Conservation (phyloP, 2,797 vertebrate genomes). For the Eutrigla gurnardus region DNA sequence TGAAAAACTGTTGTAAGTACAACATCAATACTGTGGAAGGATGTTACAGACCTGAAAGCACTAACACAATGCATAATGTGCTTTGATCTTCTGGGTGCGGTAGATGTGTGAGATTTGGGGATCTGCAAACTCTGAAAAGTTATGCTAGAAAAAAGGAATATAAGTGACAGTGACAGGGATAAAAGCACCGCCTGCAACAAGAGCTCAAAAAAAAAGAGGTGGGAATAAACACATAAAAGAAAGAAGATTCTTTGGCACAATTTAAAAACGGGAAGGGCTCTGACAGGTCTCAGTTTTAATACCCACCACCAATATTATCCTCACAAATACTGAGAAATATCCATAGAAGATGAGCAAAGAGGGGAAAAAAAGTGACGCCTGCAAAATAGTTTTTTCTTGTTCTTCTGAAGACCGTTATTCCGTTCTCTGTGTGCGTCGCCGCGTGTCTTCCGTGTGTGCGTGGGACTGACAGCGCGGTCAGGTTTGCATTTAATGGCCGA, state of each 20-base stretch:
- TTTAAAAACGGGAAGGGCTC: slow-evolving; percentile 48
- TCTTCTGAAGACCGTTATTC: slow-evolving; percentile 59
- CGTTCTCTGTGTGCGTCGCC: slow-evolving; percentile 29
- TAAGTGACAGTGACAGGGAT: slow-evolving; percentile 72
- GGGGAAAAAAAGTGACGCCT: slow-evolving; percentile 26
- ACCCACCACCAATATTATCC: slow-evolving; percentile 44
- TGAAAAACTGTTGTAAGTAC: slow-evolving; percentile 52
- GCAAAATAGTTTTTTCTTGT: slow-evolving; percentile 61
- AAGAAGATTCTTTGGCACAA: slow-evolving; percentile 45
- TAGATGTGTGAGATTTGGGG: slow-evolving; percentile 58
- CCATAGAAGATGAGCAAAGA: slow-evolving; percentile 45
- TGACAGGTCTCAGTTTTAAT: slow-evolving; percentile 72
- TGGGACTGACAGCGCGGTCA: slow-evolving; percentile 62
- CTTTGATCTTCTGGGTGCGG: slow-evolving; percentile 66
- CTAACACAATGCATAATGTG: slow-evolving; percentile 55
- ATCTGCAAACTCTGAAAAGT: slow-evolving; percentile 62
- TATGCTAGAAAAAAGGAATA: slow-evolving; percentile 43
- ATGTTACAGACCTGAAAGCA: slow-evolving; percentile 56
- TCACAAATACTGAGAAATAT: slow-evolving; percentile 54
- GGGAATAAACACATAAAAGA: slow-evolving; percentile 68
- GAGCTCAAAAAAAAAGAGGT: slow-evolving; percentile 62
- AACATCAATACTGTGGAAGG: slow-evolving; percentile 56
- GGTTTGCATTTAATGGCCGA: slow-evolving; percentile 81
- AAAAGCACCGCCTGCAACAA: slow-evolving; percentile 73
- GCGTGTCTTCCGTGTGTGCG: slow-evolving; percentile 49